Evolutionary conservation across 2,797 vertebrate species (phyloP), one percentile per base, ranked within the genome.

Genomic region (Gallinago nigripennis): DNA sequence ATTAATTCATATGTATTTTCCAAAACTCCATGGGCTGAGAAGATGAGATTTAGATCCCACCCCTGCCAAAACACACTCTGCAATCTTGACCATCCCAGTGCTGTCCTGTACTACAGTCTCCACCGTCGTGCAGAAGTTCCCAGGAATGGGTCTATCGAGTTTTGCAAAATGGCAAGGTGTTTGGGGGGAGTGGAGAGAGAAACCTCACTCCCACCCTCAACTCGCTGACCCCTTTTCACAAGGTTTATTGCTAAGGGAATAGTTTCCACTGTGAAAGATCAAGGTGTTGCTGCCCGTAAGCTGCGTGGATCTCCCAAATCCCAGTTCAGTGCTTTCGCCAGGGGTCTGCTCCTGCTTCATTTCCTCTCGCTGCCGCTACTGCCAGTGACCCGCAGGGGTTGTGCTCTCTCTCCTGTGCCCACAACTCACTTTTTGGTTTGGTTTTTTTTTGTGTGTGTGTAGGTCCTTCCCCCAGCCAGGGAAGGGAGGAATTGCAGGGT

Each of bases 121-220:
- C 25, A 17, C 25, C 0, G 0, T 15, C 23, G 51, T 61, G n/a
- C 35, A 8, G 1, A 31, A 39, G 45, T 3, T 56, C 58, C 31
- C 24, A 12, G 28, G 13, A 89, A 12, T 4, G 56, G 46, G 37
- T 16, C 48, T 11, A 7, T 11, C 8, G 10, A 15, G 48, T 30
- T 72, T 27, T 43, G n/a, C 43, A 56, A 65, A 88, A 35, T 6
- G 14, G 21, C 30, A 51, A 27, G 24, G 24, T 33, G 48, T 85
- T 48, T 17, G 6, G 19, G 19, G 30, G 71, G 46, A 60, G 35
- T 4, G 16, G 45, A 7, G 12, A 37, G 48, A 65, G 68, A 21
- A 79, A 33, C 41, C 28, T 39, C 28, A 12, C 63, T 54, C 28
- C 16, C 18, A 6, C 45, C 23, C 24, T 54, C 51, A 31, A 7